Conservation (phyloP, 2,797 vertebrate genomes). For the Pangasius macronema region DNA sequence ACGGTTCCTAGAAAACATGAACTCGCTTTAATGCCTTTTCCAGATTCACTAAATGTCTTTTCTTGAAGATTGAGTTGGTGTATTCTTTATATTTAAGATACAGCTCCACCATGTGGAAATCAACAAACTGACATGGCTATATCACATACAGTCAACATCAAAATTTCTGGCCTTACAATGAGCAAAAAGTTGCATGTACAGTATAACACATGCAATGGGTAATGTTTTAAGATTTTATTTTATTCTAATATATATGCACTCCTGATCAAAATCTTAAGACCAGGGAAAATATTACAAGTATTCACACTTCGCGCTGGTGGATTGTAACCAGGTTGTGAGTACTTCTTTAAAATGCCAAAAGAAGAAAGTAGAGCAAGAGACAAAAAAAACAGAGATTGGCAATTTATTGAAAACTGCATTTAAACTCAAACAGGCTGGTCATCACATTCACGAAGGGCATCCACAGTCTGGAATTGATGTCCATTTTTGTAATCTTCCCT, state of each 20-base stretch:
- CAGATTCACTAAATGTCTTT: not conserved
- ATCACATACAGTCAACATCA: not conserved
- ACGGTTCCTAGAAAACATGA: not conserved
- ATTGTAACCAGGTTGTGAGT: too few relatives aligned
- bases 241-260: not conserved
- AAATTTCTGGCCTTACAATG: not conserved
- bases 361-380: too few relatives aligned
- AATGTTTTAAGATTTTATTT: constrained; percentile 3
- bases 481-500: too few relatives aligned
- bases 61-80: not conserved
- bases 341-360: too few relatives aligned
- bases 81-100: not conserved
- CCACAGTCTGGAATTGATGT: too few relatives aligned
- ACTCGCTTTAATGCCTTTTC: not conserved
- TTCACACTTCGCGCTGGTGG: too few relatives aligned
- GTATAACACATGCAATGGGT: not conserved
- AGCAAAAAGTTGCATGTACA: not conserved
- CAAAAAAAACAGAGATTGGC: too few relatives aligned
- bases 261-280: too few relatives aligned
- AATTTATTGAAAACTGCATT: too few relatives aligned
- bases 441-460: too few relatives aligned
- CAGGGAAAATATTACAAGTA: too few relatives aligned
- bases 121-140: not conserved
- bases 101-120: constrained; percentile 35
- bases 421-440: too few relatives aligned